Evolutionary conservation across 2,888 invertebrate species (phyloP).

Genomic region (Drosophila neutralis): DNA sequence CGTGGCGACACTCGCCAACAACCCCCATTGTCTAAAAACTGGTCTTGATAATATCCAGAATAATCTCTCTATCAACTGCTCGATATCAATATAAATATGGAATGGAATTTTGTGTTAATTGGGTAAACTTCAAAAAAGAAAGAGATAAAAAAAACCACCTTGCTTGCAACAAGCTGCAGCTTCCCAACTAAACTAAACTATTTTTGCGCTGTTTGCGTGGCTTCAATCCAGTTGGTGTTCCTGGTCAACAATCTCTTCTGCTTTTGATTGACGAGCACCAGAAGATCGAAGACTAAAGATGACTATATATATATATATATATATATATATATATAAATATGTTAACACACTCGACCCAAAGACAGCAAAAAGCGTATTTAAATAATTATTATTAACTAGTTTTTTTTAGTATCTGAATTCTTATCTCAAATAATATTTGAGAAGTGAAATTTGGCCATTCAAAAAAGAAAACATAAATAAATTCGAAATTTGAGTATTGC

Average conservation of each 20-base stretch:
- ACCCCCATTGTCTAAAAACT: conserved; percentile 19
- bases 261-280: background rate
- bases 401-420: background rate
- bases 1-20: conserved; percentile 33
- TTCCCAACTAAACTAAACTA: background rate
- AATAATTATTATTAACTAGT: background rate
- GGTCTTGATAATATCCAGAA: conserved; percentile 6
- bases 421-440: background rate
- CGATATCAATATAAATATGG: conserved; percentile 6
- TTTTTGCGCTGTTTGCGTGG: background rate
- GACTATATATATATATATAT: background rate
- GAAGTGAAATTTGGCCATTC: background rate
- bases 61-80: conserved; percentile 8
- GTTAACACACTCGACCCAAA: background rate
- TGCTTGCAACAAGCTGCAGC: conserved; percentile 1
- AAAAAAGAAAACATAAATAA: background rate
- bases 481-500: background rate
- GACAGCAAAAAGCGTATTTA: background rate
- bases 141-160: background rate
- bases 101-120: conserved; percentile 13
- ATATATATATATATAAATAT: background rate
- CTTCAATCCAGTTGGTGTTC: background rate
- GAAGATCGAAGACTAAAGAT: background rate
- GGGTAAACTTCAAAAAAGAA: conserved; percentile 1
- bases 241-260: conserved; percentile 12